Evolutionary conservation across 1,140 invertebrate species (phyloP).

Genomic region (Macrotrachela quadricornifera): DNA sequence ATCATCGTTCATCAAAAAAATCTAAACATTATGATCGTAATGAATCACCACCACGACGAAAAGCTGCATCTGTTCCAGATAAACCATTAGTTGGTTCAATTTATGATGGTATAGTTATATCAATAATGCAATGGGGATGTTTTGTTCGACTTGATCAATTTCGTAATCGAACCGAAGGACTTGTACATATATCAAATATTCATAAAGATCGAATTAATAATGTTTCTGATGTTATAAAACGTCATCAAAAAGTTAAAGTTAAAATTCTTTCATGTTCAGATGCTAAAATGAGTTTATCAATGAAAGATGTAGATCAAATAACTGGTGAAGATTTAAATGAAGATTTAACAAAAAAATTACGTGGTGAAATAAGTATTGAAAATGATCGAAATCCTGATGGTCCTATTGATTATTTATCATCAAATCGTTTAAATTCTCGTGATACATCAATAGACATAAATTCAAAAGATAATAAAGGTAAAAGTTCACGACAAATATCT

Average conservation of each 20-base stretch:
- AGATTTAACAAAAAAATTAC: constrained; percentile 10
- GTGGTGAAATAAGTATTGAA: constrained; percentile 9
- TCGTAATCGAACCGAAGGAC: constrained; percentile 43
- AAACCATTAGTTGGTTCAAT: constrained; percentile 43
- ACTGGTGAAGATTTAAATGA: constrained; percentile 85
- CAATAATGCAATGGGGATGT: constrained; percentile 86
- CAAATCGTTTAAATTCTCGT: not conserved
- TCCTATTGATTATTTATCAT: not conserved
- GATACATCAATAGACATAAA: constrained; percentile 9
- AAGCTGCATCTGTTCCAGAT: constrained; percentile 21
- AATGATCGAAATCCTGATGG: constrained; percentile 13
- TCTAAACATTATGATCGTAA: constrained; percentile 19
- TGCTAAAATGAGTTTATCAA: constrained; percentile 80
- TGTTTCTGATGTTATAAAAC: constrained; percentile 72
- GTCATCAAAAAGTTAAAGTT: constrained; percentile 74
- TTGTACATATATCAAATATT: constrained; percentile 83
- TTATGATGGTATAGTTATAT: constrained; percentile 77
- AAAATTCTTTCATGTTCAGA: constrained; percentile 48
- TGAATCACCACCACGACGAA: constrained; percentile 9
- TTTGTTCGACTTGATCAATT: constrained; percentile 87
- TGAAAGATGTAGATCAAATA: constrained; percentile 93
- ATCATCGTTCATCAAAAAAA: constrained; percentile 17
- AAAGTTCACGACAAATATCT: constrained; percentile 47
- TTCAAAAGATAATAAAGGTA: constrained; percentile 31
- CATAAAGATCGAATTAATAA: constrained; percentile 75